Evolutionary conservation across 2,113 vertebrate species (phyloP), one percentile per base, ranked within the genome.

Genomic region (Planiliza haematocheilus): DNA sequence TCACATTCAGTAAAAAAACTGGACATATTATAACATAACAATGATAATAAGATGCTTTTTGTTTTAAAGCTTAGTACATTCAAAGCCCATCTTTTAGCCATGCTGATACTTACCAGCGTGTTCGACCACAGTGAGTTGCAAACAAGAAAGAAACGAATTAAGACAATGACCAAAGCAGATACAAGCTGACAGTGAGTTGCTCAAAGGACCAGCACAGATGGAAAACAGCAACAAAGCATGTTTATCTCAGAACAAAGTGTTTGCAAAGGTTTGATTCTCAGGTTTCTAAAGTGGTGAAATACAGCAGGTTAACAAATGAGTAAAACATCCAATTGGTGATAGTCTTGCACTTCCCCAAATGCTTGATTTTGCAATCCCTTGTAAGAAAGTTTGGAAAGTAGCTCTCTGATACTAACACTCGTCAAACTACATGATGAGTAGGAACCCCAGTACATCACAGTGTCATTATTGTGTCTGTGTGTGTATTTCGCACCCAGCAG

Each of bases 401-500:
- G 30, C 21, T 52, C 42, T 43, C 1, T 37, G 24, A 24, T 49
- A 58, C 2, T 21, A 42, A 55, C 30, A 34, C 46, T 21, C 6
- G 10, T 69, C 1, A 36, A 38, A 63, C 58, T 1, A 38, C 7
- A 46, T 10, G 64, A 30, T 36, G 7, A 51, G 30, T 11, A 38
- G 17, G 18, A 68, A 56, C 24, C 18, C n/a, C 65, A 53, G 43
- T 67, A 20, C 59, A 45, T 62, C 10, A 17, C 10, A 30, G 61
- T 59, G 57, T 57, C 18, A 64, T 18, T 58, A n/a, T 37, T 70
- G 70, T 81, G 72, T 77, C 14, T 72, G 52, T 76, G 68, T 72
- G 58, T 74, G 60, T 46, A 14, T 70, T 70, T 64, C 96, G 78
- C 91, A 99, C 98, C 98, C 41, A 99, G 93, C 82, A 99, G 95